Evolutionary conservation across 2,888 invertebrate species (phyloP).

Genomic region (Deilephila porcellus): DNA sequence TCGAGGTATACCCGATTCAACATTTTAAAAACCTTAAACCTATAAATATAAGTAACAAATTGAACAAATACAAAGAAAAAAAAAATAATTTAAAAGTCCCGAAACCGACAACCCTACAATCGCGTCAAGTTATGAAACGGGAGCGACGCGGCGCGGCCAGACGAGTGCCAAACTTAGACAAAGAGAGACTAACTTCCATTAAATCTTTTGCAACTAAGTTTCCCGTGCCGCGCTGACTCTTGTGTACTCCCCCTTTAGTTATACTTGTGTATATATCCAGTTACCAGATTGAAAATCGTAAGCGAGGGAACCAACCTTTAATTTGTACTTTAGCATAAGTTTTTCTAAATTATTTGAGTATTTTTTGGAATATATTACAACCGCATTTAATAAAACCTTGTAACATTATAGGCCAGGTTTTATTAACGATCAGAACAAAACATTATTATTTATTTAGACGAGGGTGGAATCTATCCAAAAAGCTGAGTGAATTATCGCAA

Average conservation of each 20-base stretch:
- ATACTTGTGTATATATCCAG: slow-evolving; percentile 14
- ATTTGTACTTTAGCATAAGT: background rate
- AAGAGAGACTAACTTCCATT: slow-evolving; percentile 82
- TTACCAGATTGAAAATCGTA: background rate
- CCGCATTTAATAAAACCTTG: no score
- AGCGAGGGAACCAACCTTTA: background rate
- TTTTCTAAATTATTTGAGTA: no score
- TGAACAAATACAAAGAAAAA: background rate
- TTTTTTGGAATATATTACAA: no score
- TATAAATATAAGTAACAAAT: background rate
- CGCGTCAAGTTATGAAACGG: slow-evolving; percentile 69
- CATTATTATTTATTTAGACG: no score
- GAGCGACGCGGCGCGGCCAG: slow-evolving; percentile 67
- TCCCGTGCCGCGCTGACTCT: slow-evolving; percentile 66
- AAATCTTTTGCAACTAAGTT: slow-evolving; percentile 83
- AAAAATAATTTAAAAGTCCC: slow-evolving; percentile 23
- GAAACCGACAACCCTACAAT: slow-evolving; percentile 57
- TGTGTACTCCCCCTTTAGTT: slow-evolving; percentile 45
- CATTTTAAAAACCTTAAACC: background rate
- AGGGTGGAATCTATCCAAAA: no score
- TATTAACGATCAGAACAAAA: no score
- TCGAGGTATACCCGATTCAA: background rate
- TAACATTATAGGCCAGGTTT: no score
- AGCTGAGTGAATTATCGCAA: no score
- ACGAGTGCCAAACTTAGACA: slow-evolving; percentile 80